phyloP scores from a whole-genome alignment of 2,797 vertebrate genomes.

The Danio albolineatus region DNA sequence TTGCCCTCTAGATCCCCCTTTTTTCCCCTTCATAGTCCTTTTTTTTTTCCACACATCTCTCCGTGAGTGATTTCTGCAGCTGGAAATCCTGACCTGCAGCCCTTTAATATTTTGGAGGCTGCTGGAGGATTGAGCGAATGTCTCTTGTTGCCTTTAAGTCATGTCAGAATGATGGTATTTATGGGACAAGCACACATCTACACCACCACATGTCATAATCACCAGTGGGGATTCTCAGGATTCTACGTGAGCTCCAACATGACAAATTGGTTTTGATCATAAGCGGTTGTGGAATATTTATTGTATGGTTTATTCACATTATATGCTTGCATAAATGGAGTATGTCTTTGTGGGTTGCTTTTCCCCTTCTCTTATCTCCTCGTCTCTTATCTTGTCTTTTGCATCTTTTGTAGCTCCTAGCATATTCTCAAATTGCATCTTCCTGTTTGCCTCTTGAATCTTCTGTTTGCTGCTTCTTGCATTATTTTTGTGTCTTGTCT shows the following conservation, averaged over 20 bases:
- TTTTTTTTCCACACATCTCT: not conserved
- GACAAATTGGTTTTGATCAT: constrained; percentile 20
- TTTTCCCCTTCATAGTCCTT: not conserved
- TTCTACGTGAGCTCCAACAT: not conserved
- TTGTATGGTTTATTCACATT: not conserved
- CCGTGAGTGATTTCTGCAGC: constrained; percentile 12
- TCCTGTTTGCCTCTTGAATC: not conserved
- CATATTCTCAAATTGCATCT: not conserved
- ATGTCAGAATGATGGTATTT: constrained; percentile 2
- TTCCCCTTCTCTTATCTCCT: not conserved
- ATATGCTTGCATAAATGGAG: not conserved
- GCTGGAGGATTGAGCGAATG: constrained; percentile 20
- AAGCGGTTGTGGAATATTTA: not conserved
- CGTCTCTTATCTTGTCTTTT: not conserved
- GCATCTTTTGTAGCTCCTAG: not conserved
- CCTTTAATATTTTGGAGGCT: constrained; percentile 19
- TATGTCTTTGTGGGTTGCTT: too few species aligned
- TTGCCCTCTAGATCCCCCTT: not conserved
- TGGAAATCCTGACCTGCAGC: constrained; percentile 17
- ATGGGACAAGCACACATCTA: not conserved
- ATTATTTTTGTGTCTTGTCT: too few species aligned
- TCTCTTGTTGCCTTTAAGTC: constrained; percentile 11
- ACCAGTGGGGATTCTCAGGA: not conserved
- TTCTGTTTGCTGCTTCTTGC: too few species aligned
- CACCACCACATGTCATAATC: not conserved